Percentiles rank a stretch among this genome's conserved stretches.
Conservation (phyloP, 2,888 invertebrate species). For the Coelinius sp. region DNA sequence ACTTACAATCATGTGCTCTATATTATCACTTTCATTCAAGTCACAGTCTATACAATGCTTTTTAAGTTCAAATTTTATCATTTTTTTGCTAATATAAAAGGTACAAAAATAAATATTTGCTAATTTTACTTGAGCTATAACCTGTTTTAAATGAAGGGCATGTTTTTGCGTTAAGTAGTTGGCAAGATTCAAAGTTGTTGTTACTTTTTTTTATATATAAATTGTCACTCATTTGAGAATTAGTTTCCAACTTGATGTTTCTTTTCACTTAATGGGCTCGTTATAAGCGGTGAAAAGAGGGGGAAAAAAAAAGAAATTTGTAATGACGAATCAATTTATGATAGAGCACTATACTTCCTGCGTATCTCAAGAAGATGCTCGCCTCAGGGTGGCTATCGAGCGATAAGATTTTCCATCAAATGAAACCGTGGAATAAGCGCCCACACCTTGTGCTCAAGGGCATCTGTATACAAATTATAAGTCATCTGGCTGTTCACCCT, state of each 20-base stretch:
- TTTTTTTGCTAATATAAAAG: too few species aligned
- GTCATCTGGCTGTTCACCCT: slow-evolving; percentile 43
- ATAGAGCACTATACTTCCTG: slow-evolving; percentile 51
- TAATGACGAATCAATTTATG: slow-evolving; percentile 66
- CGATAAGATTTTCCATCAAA: slow-evolving; percentile 28
- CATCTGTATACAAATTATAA: slow-evolving; percentile 54
- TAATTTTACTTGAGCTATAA: too few species aligned
- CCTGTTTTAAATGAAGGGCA: too few species aligned
- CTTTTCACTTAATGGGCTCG: background rate
- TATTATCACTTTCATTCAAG: too few species aligned
- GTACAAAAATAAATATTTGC: too few species aligned
- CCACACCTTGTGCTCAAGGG: slow-evolving; percentile 51
- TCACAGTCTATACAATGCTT: too few species aligned
- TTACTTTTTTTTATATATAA: too few species aligned
- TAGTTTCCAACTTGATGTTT: background rate
- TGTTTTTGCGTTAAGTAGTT: too few species aligned
- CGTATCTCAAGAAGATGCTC: slow-evolving; percentile 32
- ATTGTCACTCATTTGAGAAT: background rate
- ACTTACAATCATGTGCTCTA: too few species aligned
- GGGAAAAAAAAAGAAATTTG: too few species aligned
- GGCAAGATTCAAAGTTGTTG: too few species aligned
- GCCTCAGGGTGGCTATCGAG: background rate
- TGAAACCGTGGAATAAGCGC: slow-evolving; percentile 40
- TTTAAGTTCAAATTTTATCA: too few species aligned
- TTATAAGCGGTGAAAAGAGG: background rate